phyloP scores from a whole-genome alignment of 2,888 invertebrate species.

The Lamellibrachia satsuma region DNA sequence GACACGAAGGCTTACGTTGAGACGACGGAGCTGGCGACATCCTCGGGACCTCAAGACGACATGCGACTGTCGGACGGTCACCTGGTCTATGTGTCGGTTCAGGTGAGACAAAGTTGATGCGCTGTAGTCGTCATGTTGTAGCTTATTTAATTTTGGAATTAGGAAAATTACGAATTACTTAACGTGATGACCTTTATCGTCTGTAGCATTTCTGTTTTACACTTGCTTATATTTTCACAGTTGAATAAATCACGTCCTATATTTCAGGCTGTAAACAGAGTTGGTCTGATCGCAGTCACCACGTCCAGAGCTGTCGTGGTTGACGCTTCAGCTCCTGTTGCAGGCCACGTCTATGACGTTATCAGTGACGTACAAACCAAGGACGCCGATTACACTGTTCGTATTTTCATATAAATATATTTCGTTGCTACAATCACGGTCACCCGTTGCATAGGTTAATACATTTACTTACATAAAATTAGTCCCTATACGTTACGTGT shows the following conservation, averaged over 20 bases:
- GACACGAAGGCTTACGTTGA: neutral
- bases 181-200: neutral
- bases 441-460: too few species aligned
- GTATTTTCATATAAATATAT: neutral
- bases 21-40: neutral
- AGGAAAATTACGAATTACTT: too few species aligned
- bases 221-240: neutral
- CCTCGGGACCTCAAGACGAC: neutral
- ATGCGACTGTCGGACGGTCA: neutral
- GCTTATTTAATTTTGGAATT: too few species aligned
- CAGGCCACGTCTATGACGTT: neutral
- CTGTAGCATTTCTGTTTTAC: neutral
- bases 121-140: too few species aligned
- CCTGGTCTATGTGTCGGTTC: neutral
- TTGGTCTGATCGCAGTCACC: neutral
- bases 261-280: slow-evolving; percentile 20
- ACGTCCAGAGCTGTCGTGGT: neutral
- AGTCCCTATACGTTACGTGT: too few species aligned
- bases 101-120: neutral
- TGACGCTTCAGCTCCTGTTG: neutral
- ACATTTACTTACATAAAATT: too few species aligned
- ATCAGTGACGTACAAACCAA: neutral
- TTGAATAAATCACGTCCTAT: neutral
- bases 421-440: too few species aligned
- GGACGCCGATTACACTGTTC: neutral